A percentile compares a stretch with the other conserved stretches of the same genome.
Evolutionary conservation across 2,797 vertebrate genomes (phyloP).

Genomic region (Apodemus agrarius): DNA sequence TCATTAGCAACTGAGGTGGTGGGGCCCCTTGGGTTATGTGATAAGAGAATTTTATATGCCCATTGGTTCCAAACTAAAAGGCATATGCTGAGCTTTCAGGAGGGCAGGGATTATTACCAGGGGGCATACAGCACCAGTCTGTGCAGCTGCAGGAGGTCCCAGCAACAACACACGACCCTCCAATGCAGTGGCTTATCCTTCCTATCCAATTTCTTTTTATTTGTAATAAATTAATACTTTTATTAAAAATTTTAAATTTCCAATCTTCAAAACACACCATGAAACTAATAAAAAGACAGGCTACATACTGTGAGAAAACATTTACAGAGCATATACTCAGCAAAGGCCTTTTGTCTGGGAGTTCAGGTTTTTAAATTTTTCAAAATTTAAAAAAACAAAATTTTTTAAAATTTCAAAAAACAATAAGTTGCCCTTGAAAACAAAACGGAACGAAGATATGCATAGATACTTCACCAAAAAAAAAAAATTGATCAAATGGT

Average conservation of each 20-base stretch:
- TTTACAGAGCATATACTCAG: neutral
- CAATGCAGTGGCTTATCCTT: neutral
- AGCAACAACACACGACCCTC: neutral
- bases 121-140: neutral
- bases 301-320: neutral
- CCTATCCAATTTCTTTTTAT: neutral
- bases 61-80: neutral
- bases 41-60: neutral
- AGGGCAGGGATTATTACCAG: neutral
- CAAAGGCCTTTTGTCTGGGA: neutral
- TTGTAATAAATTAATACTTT: neutral
- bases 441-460: neutral
- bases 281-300: neutral
- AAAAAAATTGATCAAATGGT: neutral
- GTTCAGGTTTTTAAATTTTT: neutral
- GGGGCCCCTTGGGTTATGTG: neutral
- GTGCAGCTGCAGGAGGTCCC: neutral
- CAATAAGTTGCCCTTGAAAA: neutral
- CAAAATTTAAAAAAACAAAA: neutral
- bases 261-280: neutral
- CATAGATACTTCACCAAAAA: neutral
- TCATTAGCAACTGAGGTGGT: neutral
- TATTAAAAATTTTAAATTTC: neutral
- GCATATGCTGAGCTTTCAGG: neutral
- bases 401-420: no score